These are phyloP conservation scores for Anadara kagoshimensis DNA, from an alignment of 1,140 invertebrate genomes.

Conservation along the genomic window DNA sequence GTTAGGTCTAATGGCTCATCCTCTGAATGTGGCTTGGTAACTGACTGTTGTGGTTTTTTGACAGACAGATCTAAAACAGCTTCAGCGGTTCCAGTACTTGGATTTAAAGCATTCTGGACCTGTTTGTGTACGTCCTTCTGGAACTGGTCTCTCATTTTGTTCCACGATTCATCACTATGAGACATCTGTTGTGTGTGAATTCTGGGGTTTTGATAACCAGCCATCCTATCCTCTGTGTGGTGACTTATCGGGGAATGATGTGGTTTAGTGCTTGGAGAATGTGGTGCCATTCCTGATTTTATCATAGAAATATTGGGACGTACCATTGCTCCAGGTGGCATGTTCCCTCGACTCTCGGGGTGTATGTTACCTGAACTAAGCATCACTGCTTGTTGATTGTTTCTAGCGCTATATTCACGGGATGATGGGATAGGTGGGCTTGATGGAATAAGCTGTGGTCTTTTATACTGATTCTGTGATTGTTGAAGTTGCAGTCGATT, in stretches of 20 bases:
- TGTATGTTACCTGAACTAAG: background rate
- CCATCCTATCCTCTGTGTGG: background rate
- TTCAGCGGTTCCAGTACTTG: no score
- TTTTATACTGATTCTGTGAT: slow-evolving; percentile 24
- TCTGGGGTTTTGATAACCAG: no score
- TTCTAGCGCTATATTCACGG: slow-evolving; percentile 19
- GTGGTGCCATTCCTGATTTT: no score
- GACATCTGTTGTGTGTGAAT: no score
- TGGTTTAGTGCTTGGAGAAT: background rate
- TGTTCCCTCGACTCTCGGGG: no score
- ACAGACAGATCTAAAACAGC: slow-evolving; percentile 35
- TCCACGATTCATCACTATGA: no score
- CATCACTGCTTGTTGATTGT: slow-evolving; percentile 6
- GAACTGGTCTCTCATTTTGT: no score
- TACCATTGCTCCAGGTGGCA: no score
- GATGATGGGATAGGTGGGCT: slow-evolving; percentile 37
- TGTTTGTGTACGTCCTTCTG: no score
- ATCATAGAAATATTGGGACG: no score
- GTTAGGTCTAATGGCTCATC: slow-evolving; percentile 60
- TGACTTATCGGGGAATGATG: background rate
- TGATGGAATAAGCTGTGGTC: slow-evolving; percentile 33
- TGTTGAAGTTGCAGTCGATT: no score
- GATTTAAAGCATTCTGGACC: no score
- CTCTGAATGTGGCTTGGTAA: background rate
- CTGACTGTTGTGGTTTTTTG: background rate